Conservation (phyloP, 2,888 invertebrate genomes). For the Amphimallon solstitiale region DNA sequence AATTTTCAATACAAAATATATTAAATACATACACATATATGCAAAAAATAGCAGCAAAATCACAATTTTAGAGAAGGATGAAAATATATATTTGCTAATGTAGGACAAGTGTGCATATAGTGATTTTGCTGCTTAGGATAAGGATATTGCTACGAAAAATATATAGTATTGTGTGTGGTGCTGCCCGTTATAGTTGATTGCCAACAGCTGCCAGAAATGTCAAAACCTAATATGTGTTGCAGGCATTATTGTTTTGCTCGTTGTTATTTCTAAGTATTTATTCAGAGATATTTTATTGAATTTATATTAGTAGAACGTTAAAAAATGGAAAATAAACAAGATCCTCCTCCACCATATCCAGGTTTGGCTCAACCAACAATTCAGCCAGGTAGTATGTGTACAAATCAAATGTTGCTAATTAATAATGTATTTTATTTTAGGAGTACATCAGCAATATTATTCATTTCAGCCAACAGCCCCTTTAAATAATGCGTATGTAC, state of each 20-base stretch:
- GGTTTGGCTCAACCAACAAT: conserved; percentile 23
- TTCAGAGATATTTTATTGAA: not conserved
- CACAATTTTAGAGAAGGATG: no score
- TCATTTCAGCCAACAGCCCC: conserved; percentile 41
- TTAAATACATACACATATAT: no score
- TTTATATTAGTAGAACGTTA: conserved; percentile 3
- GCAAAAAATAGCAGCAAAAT: no score
- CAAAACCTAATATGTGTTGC: not conserved
- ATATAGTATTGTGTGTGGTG: no score
- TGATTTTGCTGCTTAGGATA: no score
- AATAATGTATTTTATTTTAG: conserved; percentile 12
- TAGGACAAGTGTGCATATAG: no score
- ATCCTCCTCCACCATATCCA: conserved; percentile 38
- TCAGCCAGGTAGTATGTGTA: conserved; percentile 18
- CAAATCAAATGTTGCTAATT: not conserved
- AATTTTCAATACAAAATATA: no score
- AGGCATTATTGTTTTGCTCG: not conserved
- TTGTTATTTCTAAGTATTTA: not conserved
- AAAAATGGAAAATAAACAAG: conserved; percentile 33
- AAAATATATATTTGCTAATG: no score
- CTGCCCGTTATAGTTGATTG: no score
- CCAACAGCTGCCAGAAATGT: no score
- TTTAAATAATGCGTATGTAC: conserved; percentile 52
- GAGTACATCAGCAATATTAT: conserved; percentile 42
- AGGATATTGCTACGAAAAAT: no score